Evolutionary conservation across 2,888 invertebrate species (phyloP), one percentile per base, ranked within the genome.

Genomic region (Campaea margaritaria): DNA sequence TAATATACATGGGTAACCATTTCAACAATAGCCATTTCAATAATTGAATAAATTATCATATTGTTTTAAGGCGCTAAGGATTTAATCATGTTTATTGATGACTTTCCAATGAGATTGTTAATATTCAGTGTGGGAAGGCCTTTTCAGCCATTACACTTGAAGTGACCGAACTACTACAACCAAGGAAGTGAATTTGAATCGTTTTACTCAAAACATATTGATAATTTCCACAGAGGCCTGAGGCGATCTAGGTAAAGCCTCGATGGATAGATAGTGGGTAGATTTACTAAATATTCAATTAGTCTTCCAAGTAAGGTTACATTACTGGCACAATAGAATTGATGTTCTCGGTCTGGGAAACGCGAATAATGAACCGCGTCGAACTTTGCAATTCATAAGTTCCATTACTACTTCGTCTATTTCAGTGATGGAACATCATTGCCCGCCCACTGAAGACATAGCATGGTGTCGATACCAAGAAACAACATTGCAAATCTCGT

Each of bases 401-500:
- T 31, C 31, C 31, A 9, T 10, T 7, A 31, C 31, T 31, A 36
- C 36, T n/a, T 36, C 36, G 36, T 36, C 36, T 36, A 10, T 36
- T n/a, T 4, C 36, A 1, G 12, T 12, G 12, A 36, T 12, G 31
- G 31, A 31, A 9, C 31, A 31, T 31, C 21, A 21, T 3, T 21
- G 21, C 2, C 5, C 21, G 21, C 31, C 31, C 2, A 7, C 9
- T 31, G 31, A 9, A 36, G n/a, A 36, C 36, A 36, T 36, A 36
- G 27, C 38, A 15, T 15, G 16, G 27, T 47, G 21, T 54, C 41
- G 41, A 54, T 54, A 46, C 42, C n/a, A 51, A 43, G 55, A 50
- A 60, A 47, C 41, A 47, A 46, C 10, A 75, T 82, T 75, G 80
- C 76, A 74, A 81, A 81, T 82, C 78, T 81, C 75, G 74, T 75